Base-by-base conservation (phyloP, 2,113 vertebrate genomes). In the Cygnus atratus region DNA sequence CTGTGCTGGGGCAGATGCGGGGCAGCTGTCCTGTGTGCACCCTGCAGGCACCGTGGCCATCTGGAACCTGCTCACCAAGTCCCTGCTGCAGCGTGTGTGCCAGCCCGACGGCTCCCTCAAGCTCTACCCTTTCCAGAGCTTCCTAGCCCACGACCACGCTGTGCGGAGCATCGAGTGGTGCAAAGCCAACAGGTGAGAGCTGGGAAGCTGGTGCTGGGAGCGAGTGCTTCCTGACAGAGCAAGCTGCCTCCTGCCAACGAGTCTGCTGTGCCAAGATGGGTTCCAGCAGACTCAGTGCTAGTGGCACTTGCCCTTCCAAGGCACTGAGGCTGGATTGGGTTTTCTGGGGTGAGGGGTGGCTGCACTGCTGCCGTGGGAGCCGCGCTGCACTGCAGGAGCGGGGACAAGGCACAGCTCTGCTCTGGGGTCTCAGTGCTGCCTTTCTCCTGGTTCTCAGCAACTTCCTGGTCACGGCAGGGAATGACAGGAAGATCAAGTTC, bases 91-190 rank as follows among this genome's bases (percentile, higher is more conserved):
- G 94, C 98, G 98, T 1, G 98, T 99, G 54, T 97, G 86, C 13
- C 98, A 98, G 70, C 78, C 98, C 0, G 97, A 98, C 1, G 87
- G 94, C 43, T 98, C 98, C 20, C 72, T 98, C 92, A 98, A 97
- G 71, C 97, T 99, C 63, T 98, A 99, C 94, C 99, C 99, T 1
- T 99, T 99, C 93, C 98, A 78, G 48, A 98, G 98, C 97, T 98
- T 99, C 43, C 93, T 97, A 3, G 99, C 99, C 68, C 99, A 99
- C 10, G 98, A 99, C 96, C 98, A 99, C 5, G 97, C 97, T 0
- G 98, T 99, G 16, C 98, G 98, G 61, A 97, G 98, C 79, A 97
- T 99, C 29, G 97, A 98, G 93, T 99, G 99, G 99, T 99, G 99
- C 97, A 98, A 98, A 70, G 98, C 97, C 0, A 96, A 98, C 94